Evolutionary conservation across 2,888 invertebrate species (phyloP).

Genomic region (Tachystola acroxantha): DNA sequence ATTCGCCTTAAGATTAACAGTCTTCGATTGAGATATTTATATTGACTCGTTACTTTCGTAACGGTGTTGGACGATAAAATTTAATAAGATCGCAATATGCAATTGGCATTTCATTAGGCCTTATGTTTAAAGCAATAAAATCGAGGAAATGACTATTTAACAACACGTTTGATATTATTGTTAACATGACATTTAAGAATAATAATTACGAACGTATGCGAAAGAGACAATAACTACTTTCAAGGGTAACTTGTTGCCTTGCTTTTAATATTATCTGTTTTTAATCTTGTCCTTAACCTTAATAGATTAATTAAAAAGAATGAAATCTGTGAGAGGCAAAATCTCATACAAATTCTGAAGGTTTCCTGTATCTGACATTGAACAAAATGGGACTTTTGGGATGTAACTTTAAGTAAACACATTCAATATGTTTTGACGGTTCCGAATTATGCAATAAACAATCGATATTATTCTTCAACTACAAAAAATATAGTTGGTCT

Average conservation of each 20-base stretch:
- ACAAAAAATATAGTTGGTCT: no score
- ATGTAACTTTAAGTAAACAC: no score
- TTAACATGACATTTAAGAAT: background rate
- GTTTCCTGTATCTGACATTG: no score
- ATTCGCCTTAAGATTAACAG: background rate
- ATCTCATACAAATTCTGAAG: no score
- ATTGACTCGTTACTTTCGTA: background rate
- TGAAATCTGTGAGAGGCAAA: background rate
- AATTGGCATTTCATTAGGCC: background rate
- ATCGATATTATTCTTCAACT: no score
- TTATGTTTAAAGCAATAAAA: background rate
- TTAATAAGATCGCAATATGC: background rate
- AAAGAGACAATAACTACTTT: conserved; percentile 7
- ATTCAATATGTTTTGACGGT: no score
- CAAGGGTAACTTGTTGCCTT: conserved; percentile 4
- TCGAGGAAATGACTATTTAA: background rate
- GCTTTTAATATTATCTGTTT: background rate
- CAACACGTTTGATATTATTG: background rate
- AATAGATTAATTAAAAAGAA: background rate
- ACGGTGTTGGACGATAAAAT: background rate
- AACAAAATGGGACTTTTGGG: no score
- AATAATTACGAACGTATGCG: background rate
- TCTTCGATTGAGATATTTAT: conserved; percentile 1
- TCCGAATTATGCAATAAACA: no score
- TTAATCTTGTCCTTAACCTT: conserved; percentile 1